Evolutionary conservation across 2,113 vertebrate species (phyloP).

Genomic region (Brachionichthys hirsutus): DNA sequence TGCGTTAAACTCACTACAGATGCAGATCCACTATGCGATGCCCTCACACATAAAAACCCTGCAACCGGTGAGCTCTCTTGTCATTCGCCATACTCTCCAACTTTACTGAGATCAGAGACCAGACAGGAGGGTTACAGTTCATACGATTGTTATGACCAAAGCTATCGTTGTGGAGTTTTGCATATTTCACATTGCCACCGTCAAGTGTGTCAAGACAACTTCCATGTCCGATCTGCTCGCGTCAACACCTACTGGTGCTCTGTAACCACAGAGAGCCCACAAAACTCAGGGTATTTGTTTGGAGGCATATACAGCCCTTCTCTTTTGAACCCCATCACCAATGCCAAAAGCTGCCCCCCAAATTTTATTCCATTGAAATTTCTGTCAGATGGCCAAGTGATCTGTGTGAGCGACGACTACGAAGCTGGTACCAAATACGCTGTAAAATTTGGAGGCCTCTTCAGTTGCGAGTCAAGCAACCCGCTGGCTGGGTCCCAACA

Average conservation of each 20-base stretch:
- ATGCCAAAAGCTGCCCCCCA: slow-evolving; percentile 80
- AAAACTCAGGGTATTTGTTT: slow-evolving; percentile 82
- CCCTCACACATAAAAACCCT: slow-evolving; percentile 82
- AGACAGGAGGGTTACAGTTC: slow-evolving; percentile 79
- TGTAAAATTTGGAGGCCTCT: slow-evolving; percentile 87
- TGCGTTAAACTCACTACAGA: slow-evolving; percentile 67
- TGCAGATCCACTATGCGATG: slow-evolving; percentile 66
- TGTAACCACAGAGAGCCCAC: slow-evolving; percentile 14
- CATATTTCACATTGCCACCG: slow-evolving; percentile 69
- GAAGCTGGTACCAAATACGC: slow-evolving; percentile 71
- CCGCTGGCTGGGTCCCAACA: slow-evolving; percentile 62
- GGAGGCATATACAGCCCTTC: slow-evolving; percentile 83
- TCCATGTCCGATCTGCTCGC: slow-evolving; percentile 72
- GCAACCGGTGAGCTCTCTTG: slow-evolving; percentile 83
- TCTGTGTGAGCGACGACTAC: slow-evolving; percentile 85
- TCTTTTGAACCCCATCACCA: slow-evolving; percentile 80
- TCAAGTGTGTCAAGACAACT: slow-evolving; percentile 75
- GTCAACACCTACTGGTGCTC: slow-evolving; percentile 85
- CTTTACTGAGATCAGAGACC: slow-evolving; percentile 78
- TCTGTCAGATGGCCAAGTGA: slow-evolving; percentile 76
- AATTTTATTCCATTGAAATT: slow-evolving; percentile 74
- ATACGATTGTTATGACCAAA: slow-evolving; percentile 72
- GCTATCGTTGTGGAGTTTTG: slow-evolving; percentile 36
- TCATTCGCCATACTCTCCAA: slow-evolving; percentile 58
- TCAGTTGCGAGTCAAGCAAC: slow-evolving; percentile 87